Conservation (phyloP, 2,113 vertebrate genomes). For the Pluvianellus socialis region DNA sequence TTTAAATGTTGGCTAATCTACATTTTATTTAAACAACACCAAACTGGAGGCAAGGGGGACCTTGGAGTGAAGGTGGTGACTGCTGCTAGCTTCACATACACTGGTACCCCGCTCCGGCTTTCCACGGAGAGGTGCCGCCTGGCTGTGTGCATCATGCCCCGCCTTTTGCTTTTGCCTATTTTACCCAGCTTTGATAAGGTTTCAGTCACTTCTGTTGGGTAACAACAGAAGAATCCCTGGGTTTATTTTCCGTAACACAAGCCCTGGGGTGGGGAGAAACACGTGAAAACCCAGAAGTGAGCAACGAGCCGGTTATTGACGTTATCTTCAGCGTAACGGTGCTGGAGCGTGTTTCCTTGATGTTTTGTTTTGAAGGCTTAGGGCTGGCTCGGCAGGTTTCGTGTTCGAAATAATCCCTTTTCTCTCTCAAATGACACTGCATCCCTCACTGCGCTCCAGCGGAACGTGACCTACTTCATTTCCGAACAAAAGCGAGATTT, state of each 20-base stretch:
- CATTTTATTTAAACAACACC: neutral
- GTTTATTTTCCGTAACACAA: neutral
- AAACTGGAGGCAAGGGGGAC: neutral
- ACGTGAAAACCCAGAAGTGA: neutral
- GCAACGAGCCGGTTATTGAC: neutral
- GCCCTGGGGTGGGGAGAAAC: neutral
- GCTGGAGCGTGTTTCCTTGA: neutral
- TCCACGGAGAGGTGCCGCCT: neutral
- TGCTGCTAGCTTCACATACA: neutral
- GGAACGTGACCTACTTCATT: neutral
- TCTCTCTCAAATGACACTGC: neutral
- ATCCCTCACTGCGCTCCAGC: neutral
- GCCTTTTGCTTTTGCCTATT: neutral
- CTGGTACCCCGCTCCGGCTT: neutral
- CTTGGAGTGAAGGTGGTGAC: neutral
- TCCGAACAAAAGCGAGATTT: neutral
- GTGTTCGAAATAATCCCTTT: neutral
- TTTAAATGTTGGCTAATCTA: rapidly evolving
- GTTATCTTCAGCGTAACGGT: rapidly evolving
- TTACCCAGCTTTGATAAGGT: neutral
- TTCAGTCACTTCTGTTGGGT: neutral
- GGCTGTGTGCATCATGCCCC: rapidly evolving
- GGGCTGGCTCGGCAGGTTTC: neutral
- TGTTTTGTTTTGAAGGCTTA: neutral
- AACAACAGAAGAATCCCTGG: neutral